These are phyloP conservation scores for Lobophora halterata DNA, from an alignment of 2,888 invertebrate species.

Conservation along the genomic window DNA sequence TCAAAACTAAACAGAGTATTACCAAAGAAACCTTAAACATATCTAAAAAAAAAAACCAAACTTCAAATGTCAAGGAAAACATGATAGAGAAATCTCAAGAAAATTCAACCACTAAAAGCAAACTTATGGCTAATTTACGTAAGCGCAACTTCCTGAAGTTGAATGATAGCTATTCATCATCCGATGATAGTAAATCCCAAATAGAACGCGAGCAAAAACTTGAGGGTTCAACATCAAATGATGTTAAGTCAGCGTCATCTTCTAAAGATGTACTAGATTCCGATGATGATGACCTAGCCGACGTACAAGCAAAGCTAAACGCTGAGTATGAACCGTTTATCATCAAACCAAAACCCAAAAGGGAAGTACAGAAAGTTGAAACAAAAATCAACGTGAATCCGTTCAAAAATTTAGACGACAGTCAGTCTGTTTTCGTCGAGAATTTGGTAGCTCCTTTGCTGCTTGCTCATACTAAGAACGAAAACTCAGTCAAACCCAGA, in stretches of 20 bases:
- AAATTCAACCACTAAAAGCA: conserved; percentile 4
- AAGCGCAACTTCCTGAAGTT: conserved; percentile 1
- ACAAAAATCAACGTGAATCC: conserved; percentile 55
- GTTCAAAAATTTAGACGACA: conserved; percentile 58
- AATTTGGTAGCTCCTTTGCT: conserved; percentile 61
- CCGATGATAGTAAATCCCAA: background rate
- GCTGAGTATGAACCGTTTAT: background rate
- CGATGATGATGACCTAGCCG: conserved; percentile 12
- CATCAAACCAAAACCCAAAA: background rate
- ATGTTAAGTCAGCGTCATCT: background rate
- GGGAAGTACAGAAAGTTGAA: conserved; percentile 8
- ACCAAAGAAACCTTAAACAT: background rate
- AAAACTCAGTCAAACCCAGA: conserved; percentile 51
- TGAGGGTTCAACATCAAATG: background rate
- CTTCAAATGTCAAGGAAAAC: background rate
- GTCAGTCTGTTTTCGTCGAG: conserved; percentile 65
- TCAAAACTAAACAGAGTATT: too few relatives aligned
- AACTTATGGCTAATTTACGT: conserved; percentile 10
- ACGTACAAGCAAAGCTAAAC: conserved; percentile 6
- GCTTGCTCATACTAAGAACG: conserved; percentile 66
- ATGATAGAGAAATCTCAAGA: conserved; percentile 2
- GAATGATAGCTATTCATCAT: conserved; percentile 10
- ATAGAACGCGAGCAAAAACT: background rate
- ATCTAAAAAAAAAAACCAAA: background rate
- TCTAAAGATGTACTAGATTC: conserved; percentile 6